Conservation (phyloP, 1,140 invertebrate species). For the Dreissena rostriformis region DNA sequence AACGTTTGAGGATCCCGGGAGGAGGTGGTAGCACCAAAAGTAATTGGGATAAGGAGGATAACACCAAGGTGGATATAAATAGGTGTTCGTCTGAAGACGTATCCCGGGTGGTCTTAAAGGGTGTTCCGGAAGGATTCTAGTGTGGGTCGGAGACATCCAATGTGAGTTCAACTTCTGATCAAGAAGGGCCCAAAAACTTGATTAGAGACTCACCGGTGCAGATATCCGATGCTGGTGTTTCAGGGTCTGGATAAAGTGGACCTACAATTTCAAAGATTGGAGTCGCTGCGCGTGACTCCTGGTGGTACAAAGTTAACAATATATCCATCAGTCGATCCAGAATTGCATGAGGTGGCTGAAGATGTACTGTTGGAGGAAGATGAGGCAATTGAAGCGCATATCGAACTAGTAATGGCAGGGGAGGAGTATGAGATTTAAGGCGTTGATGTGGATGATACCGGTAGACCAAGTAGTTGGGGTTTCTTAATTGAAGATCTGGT, state of each 20-base stretch:
- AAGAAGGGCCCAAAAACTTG: slow-evolving; percentile 15
- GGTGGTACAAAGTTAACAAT: neutral
- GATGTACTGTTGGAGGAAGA: neutral
- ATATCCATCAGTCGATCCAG: slow-evolving; percentile 20
- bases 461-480: slow-evolving; percentile 5
- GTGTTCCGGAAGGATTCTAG: neutral
- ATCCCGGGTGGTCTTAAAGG: slow-evolving; percentile 16
- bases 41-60: slow-evolving; percentile 12
- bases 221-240: slow-evolving; percentile 9
- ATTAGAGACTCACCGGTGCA: neutral
- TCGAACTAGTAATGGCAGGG: neutral
- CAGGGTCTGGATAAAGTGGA: neutral
- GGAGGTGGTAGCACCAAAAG: neutral
- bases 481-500: slow-evolving; percentile 1
- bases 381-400: slow-evolving; percentile 1
- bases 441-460: neutral
- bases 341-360: neutral
- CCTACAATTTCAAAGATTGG: neutral
- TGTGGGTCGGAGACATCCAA: slow-evolving; percentile 16
- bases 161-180: neutral
- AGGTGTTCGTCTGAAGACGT: neutral
- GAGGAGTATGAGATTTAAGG: slow-evolving; percentile 8
- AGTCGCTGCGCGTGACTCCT: slow-evolving; percentile 10
- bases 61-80: neutral
- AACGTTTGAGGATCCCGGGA: neutral